These are phyloP conservation scores for Lasius platythorax DNA, from an alignment of 2,888 invertebrate genomes.

Conservation along the genomic window DNA sequence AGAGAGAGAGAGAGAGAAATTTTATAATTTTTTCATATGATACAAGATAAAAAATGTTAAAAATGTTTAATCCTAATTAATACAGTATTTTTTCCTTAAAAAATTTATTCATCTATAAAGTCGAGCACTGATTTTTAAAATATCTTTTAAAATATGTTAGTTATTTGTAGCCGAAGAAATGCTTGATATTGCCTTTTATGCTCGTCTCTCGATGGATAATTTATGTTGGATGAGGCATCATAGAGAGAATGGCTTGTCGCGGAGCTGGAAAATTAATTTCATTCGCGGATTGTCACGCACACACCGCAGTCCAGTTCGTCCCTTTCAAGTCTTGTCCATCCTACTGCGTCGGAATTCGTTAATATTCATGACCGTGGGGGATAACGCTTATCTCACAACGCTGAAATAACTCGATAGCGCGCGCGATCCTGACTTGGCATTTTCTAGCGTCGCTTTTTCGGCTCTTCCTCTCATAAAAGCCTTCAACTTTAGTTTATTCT, in stretches of 20 bases:
- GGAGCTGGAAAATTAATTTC: slow-evolving; percentile 77
- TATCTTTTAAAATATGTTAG: not conserved
- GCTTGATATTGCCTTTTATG: slow-evolving; percentile 28
- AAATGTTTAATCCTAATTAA: not conserved
- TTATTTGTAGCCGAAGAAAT: slow-evolving; percentile 33
- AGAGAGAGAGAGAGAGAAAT: not conserved
- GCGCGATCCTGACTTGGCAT: slow-evolving; percentile 80
- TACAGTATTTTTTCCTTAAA: not conserved
- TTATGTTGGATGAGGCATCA: slow-evolving; percentile 70
- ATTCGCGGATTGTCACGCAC: slow-evolving; percentile 74
- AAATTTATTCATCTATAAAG: not conserved
- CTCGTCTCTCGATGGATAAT: slow-evolving; percentile 66
- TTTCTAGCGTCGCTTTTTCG: slow-evolving; percentile 77
- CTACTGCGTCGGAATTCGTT: slow-evolving; percentile 78
- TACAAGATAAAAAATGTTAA: not conserved
- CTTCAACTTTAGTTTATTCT: slow-evolving; percentile 48
- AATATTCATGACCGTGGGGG: slow-evolving; percentile 83
- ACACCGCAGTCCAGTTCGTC: slow-evolving; percentile 73
- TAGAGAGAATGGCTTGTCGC: slow-evolving; percentile 62
- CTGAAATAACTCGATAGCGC: slow-evolving; percentile 84
- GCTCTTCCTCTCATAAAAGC: slow-evolving; percentile 60
- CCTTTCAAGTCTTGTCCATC: slow-evolving; percentile 77
- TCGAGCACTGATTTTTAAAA: slow-evolving; percentile 12
- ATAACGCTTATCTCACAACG: slow-evolving; percentile 82
- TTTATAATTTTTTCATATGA: not conserved